A percentile compares a stretch with the other conserved stretches of the same genome.
These are phyloP conservation scores for Diglossa brunneiventris DNA, from an alignment of 2,113 vertebrate species.

Conservation along the genomic window DNA sequence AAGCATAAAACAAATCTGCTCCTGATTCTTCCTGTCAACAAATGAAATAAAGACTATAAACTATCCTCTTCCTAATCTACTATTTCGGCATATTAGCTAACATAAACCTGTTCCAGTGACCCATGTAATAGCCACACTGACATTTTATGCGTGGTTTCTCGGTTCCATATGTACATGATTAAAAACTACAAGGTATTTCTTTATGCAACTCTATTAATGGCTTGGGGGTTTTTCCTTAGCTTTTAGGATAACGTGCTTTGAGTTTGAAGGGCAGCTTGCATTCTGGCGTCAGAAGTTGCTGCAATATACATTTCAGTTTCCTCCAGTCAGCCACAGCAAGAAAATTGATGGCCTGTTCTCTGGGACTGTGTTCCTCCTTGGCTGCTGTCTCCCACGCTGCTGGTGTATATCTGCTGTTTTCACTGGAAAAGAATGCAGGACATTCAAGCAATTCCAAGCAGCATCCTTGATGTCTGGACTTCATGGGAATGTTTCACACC, in stretches of 20 bases:
- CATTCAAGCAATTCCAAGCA: conserved; percentile 75
- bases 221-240: not conserved
- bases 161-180: conserved; percentile 65
- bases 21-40: conserved; percentile 70
- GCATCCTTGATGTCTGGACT: conserved; percentile 77
- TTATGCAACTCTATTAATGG: conserved; percentile 58
- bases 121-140: conserved; percentile 56
- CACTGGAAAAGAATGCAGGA: conserved; percentile 76
- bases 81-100: conserved; percentile 42
- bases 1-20: conserved; percentile 61
- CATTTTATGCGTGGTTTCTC: conserved; percentile 55
- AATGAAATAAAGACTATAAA: conserved; percentile 63
- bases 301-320: conserved; percentile 47
- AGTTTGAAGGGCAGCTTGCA: not conserved
- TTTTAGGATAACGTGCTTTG: not conserved
- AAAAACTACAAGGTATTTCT: conserved; percentile 61
- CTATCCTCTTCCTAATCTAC: conserved; percentile 26
- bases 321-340: conserved; percentile 15
- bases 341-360: conserved; percentile 56
- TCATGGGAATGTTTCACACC: conserved; percentile 74
- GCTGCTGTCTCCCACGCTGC: conserved; percentile 65
- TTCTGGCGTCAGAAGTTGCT: not conserved
- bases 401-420: conserved; percentile 47
- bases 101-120: conserved; percentile 51
- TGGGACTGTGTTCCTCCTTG: conserved; percentile 15